A percentile compares a stretch with the other conserved stretches of the same genome.
Evolutionary conservation across 2,888 invertebrate species (phyloP).

Genomic region (Cantharis rustica): DNA sequence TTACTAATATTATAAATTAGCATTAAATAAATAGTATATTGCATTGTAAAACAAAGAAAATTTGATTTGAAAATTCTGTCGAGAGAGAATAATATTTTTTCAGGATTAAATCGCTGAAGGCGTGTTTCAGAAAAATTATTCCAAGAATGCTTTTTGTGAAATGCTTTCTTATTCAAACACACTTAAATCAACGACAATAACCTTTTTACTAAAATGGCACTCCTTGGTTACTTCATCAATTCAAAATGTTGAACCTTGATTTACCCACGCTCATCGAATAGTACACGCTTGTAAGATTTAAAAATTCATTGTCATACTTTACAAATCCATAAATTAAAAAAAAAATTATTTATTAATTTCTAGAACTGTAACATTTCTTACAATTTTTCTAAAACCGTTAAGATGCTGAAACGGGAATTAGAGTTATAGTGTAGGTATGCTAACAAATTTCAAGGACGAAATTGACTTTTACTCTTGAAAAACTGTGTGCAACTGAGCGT

Average conservation of each 20-base stretch:
- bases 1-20: neutral
- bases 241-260: neutral
- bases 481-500: neutral
- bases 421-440: neutral
- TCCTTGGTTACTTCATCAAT: neutral
- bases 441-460: neutral
- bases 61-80: neutral
- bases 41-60: neutral
- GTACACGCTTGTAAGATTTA: neutral
- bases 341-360: neutral
- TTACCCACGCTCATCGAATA: neutral
- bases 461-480: neutral
- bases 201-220: neutral
- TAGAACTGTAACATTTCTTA: neutral
- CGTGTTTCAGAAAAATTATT: neutral
- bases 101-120: neutral
- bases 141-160: neutral
- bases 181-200: neutral
- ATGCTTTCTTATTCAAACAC: neutral
- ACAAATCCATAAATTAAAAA: neutral
- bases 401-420: neutral
- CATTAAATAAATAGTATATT: neutral
- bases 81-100: neutral
- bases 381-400: neutral
- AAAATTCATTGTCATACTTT: neutral